Evolutionary conservation across 2,797 vertebrate species (phyloP).

Genomic region (Allobates femoralis): DNA sequence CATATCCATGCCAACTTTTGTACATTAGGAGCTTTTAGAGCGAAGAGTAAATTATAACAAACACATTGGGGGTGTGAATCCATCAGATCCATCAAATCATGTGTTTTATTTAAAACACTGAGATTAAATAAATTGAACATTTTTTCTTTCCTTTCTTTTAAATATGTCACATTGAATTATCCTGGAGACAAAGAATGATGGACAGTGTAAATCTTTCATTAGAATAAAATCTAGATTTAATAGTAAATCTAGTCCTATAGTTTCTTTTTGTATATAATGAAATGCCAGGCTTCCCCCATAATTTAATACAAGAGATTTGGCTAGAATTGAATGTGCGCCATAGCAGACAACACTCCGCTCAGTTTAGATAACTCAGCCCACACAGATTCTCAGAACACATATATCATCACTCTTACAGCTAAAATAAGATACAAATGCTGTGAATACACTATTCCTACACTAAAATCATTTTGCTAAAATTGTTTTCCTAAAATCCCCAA

Average conservation of each 20-base stretch:
- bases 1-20: constrained; percentile 38
- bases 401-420: not conserved
- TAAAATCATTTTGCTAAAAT: not conserved
- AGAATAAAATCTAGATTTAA: not conserved
- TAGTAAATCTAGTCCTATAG: no score
- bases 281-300: not conserved
- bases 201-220: not conserved
- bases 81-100: constrained; percentile 24
- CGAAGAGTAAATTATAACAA: constrained; percentile 34
- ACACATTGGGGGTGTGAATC: constrained; percentile 14
- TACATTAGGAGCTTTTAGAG: constrained; percentile 48
- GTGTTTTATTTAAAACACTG: not conserved
- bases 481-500: no score
- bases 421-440: no score
- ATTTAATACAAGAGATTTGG: not conserved
- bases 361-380: not conserved
- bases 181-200: not conserved
- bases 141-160: not conserved
- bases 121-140: constrained; percentile 3
- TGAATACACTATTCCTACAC: no score
- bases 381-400: not conserved
- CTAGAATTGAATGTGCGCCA: not conserved
- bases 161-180: not conserved
- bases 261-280: not conserved
- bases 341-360: not conserved